phyloP scores from a whole-genome alignment of 2,888 invertebrate species.

The Oscheius sp. region DNA sequence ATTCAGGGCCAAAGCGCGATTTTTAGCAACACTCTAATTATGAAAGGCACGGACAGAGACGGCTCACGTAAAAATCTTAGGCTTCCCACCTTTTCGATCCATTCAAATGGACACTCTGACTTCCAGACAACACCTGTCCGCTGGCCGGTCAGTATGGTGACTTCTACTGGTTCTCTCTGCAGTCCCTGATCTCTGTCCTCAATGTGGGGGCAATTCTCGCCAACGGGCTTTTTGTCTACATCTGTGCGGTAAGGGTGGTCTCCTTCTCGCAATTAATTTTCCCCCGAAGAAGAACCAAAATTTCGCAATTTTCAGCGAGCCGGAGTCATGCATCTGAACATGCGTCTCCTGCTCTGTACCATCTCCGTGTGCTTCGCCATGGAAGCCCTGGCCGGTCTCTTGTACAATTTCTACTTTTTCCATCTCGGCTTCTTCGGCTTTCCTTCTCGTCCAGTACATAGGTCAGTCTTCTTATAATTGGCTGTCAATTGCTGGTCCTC shows the following conservation, averaged over 20 bases:
- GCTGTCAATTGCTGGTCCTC: constrained; percentile 11
- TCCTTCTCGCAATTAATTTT: constrained; percentile 8
- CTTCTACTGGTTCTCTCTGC: constrained; percentile 42
- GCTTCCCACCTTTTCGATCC: neutral
- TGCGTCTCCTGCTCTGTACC: constrained; percentile 43
- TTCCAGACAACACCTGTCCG: constrained; percentile 37
- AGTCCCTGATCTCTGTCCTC: constrained; percentile 42
- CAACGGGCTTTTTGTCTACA: constrained; percentile 43
- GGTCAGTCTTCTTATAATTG: constrained; percentile 37
- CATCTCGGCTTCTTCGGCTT: constrained; percentile 43
- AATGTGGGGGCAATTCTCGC: constrained; percentile 42
- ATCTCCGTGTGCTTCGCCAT: constrained; percentile 48
- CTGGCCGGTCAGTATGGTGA: constrained; percentile 41
- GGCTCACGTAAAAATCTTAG: neutral
- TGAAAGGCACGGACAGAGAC: too few relatives aligned
- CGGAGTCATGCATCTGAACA: constrained; percentile 48
- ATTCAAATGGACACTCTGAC: neutral
- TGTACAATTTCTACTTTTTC: constrained; percentile 50
- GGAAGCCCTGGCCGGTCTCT: constrained; percentile 43
- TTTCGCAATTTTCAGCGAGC: constrained; percentile 35
- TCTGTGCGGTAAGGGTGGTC: constrained; percentile 40
- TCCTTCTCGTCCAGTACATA: constrained; percentile 38
- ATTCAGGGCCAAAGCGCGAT: too few relatives aligned
- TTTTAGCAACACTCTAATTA: too few relatives aligned
- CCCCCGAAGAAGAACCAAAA: neutral